phyloP scores from a whole-genome alignment of 2,888 invertebrate species.

The Scaptomyza reducta region DNA sequence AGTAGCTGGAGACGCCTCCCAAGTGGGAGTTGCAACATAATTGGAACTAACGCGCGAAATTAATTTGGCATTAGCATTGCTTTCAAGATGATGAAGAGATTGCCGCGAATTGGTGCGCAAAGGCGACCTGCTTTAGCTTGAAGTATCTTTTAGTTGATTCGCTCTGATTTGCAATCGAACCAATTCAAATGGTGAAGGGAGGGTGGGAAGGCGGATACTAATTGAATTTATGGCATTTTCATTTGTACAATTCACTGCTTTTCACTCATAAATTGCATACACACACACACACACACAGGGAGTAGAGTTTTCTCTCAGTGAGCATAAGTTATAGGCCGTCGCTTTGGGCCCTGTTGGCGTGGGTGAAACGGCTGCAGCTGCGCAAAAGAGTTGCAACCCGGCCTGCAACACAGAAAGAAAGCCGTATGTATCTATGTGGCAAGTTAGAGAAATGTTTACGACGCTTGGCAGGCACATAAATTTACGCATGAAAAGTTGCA shows the following conservation, averaged over 20 bases:
- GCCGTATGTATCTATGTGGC: slow-evolving; percentile 41
- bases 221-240: slow-evolving; percentile 77
- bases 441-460: slow-evolving; percentile 76
- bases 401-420: slow-evolving; percentile 44
- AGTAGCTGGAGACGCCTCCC: slow-evolving; percentile 25
- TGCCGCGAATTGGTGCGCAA: slow-evolving; percentile 62
- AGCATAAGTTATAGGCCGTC: slow-evolving; percentile 60
- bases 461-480: slow-evolving; percentile 75
- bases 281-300: slow-evolving; percentile 24
- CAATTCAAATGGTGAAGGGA: slow-evolving; percentile 17
- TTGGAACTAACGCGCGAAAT: slow-evolving; percentile 73
- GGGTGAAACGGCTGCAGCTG: slow-evolving; percentile 75
- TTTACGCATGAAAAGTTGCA: slow-evolving; percentile 77
- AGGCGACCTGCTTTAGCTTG: slow-evolving; percentile 57
- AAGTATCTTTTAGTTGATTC: slow-evolving; percentile 32
- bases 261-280: slow-evolving; percentile 73
- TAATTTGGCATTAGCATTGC: slow-evolving; percentile 64
- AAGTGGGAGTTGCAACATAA: slow-evolving; percentile 45
- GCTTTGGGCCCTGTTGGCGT: slow-evolving; percentile 65
- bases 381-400: slow-evolving; percentile 43
- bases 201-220: slow-evolving; percentile 38
- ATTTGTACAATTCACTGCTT: slow-evolving; percentile 68
- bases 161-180: slow-evolving; percentile 73
- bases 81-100: slow-evolving; percentile 4
- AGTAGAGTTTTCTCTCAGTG: slow-evolving; percentile 11